These are phyloP conservation scores for Malurus melanocephalus DNA, from an alignment of 2,113 vertebrate genomes.

Conservation along the genomic window DNA sequence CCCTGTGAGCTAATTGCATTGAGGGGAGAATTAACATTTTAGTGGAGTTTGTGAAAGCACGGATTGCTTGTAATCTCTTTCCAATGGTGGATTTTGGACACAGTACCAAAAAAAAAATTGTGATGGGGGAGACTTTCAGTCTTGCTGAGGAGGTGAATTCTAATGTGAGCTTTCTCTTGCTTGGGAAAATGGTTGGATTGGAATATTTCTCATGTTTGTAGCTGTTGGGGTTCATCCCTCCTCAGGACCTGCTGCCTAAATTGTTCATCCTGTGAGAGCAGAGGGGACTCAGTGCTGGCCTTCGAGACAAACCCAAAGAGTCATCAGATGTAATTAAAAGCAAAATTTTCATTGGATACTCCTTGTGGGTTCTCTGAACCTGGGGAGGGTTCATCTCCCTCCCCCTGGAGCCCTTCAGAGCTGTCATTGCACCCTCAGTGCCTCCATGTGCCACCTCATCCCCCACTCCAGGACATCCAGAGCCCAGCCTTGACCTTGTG, in stretches of 20 bases:
- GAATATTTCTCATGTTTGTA: rapidly evolving
- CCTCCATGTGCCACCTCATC: neutral
- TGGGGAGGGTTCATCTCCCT: rapidly evolving
- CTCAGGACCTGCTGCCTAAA: neutral
- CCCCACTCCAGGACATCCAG: rapidly evolving
- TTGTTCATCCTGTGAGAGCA: neutral
- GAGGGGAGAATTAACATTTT: neutral
- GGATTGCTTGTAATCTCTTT: neutral
- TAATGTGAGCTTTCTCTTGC: neutral
- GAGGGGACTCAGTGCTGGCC: neutral
- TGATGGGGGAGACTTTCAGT: no score
- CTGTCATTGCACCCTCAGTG: neutral
- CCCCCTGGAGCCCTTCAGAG: neutral
- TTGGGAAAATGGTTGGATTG: neutral
- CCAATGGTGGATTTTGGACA: neutral
- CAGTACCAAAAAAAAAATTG: neutral
- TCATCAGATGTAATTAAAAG: neutral
- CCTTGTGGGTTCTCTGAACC: neutral
- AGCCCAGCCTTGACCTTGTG: neutral
- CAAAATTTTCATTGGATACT: neutral
- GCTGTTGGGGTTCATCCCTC: neutral
- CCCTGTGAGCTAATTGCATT: neutral
- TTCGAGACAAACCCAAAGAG: neutral
- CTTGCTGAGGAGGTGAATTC: neutral
- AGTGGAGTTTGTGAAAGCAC: neutral